Base-by-base conservation (phyloP, 2,113 vertebrate species). In the Agapornis roseicollis region DNA sequence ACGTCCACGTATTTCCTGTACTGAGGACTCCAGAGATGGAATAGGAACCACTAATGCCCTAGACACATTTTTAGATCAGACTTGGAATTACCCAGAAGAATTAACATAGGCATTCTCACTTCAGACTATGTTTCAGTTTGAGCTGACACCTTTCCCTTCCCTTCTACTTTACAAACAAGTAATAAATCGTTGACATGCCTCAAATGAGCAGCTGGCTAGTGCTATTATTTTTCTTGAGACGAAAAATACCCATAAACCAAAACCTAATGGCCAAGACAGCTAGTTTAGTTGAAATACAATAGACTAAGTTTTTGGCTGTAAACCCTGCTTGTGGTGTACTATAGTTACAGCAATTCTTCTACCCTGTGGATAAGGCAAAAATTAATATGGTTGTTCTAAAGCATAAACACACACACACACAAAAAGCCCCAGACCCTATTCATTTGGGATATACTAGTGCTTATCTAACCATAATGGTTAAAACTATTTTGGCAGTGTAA, bases 401-500 rank as follows among this genome's bases (percentile, higher is more conserved):
- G 46, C 56, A 61, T 28, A 84, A 66, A 77, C 50, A 96, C 16
- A 69, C 12, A 77, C 50, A 96, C 16, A 69, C 12, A 31, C 39
- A 53, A 53, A 78, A 64, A 37, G 4, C 22, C 55, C 20, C 41
- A 88, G 80, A 39, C 49, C 71, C 94, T 97, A 95, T 94, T 96
- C 61, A 64, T 63, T 82, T 95, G 97, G 91, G 84, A 95, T 92
- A 47, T 27, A 77, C 94, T 98, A 90, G 46, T 94, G 72, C 82
- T 97, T 97, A 90, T 96, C 81, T 93, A 94, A 95, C 93, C 94
- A 79, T 88, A 94, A 93, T 88, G 58, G 87, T 61, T 95, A 89
- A 90, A 96, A 96, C 71, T 92, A 92, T 90, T 93, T 97, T 97
- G 97, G 97, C 97, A 97, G 79, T 12, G 55, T 89, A 79, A 60